A percentile compares a stretch with the other conserved stretches of the same genome.
Conservation (phyloP, 2,113 vertebrate species). For the Centropus bengalensis region DNA sequence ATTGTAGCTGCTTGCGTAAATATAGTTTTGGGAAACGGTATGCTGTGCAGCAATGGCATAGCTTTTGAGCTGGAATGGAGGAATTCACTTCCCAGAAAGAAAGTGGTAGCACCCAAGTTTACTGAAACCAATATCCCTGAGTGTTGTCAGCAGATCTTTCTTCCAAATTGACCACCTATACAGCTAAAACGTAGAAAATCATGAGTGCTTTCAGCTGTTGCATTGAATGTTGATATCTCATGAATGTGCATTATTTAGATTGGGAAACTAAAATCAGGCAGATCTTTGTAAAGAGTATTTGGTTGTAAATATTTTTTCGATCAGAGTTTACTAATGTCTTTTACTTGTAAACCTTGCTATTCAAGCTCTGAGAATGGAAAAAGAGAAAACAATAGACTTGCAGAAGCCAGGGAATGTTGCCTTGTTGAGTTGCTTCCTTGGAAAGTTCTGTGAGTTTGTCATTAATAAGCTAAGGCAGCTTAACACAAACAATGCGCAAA, state of each 20-base stretch:
- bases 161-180: not conserved
- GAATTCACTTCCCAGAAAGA: not conserved
- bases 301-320: not conserved
- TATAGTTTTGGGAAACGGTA: not conserved
- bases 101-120: not conserved
- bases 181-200: not conserved
- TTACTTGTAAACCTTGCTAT: not conserved
- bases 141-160: not conserved
- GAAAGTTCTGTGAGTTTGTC: not conserved
- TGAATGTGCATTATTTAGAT: not conserved
- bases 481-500: not conserved
- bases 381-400: not conserved
- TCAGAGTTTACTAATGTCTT: not conserved
- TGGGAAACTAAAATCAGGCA: not conserved
- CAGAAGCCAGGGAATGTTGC: constrained; percentile 3
- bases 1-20: not conserved
- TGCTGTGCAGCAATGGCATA: not conserved
- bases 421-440: constrained; percentile 22
- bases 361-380: not conserved
- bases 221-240: not conserved
- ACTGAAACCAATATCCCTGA: not conserved
- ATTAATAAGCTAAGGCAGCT: constrained; percentile 52
- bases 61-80: not conserved
- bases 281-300: not conserved
- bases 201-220: not conserved